Conservation (phyloP, 2,888 invertebrate species). For the Lacanobia oleracea region DNA sequence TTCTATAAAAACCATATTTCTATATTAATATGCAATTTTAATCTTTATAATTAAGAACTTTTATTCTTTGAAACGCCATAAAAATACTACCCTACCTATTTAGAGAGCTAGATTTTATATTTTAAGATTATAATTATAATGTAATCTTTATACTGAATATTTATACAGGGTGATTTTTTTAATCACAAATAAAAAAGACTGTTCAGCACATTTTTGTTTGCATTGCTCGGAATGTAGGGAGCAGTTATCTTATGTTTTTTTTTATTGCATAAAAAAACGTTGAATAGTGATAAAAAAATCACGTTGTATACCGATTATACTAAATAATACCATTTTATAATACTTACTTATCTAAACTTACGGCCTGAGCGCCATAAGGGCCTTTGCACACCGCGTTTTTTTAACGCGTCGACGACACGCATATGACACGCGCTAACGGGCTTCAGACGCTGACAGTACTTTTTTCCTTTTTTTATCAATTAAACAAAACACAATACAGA, state of each 20-base stretch:
- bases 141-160: constrained; percentile 25
- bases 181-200: not conserved
- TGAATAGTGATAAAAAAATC: not conserved
- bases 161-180: not conserved
- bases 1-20: constrained; percentile 19
- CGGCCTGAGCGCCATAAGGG: constrained; percentile 5
- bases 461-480: too few species aligned
- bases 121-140: constrained; percentile 43
- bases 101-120: constrained; percentile 58
- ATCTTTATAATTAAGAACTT: not conserved
- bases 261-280: not conserved
- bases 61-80: constrained; percentile 32
- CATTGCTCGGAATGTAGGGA: not conserved
- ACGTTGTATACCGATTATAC: not conserved
- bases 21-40: constrained; percentile 30
- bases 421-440: too few species aligned
- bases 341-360: not conserved
- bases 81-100: constrained; percentile 29
- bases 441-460: too few species aligned
- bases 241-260: not conserved
- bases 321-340: constrained; percentile 23
- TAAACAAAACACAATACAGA: too few species aligned
- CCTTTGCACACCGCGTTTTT: too few species aligned
- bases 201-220: not conserved
- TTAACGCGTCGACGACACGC: too few species aligned